Percentiles rank a stretch among this genome's conserved stretches.
Evolutionary conservation across 1,140 invertebrate genomes (phyloP).

Genomic region (Phenacoccus solenopsis): DNA sequence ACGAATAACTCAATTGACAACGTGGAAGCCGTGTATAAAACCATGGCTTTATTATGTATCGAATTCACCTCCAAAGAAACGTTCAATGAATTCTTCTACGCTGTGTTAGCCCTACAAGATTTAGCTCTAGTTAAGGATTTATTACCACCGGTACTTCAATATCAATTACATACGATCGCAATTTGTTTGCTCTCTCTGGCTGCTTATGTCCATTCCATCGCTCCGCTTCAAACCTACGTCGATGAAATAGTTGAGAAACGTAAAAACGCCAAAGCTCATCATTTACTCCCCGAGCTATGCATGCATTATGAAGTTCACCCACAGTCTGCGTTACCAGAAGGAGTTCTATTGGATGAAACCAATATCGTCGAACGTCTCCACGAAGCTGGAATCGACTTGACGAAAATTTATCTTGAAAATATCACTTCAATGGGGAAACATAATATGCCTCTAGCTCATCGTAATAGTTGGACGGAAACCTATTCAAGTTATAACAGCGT

Average conservation of each 20-base stretch:
- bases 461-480: conserved; percentile 66
- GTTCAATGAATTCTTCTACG: conserved; percentile 68
- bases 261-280: conserved; percentile 43
- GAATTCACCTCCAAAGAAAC: conserved; percentile 83
- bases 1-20: conserved; percentile 70
- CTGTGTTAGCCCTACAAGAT: conserved; percentile 58
- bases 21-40: conserved; percentile 83
- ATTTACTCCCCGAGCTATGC: conserved; percentile 53
- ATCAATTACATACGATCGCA: conserved; percentile 66
- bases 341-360: conserved; percentile 56
- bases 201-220: conserved; percentile 52
- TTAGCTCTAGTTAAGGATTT: conserved; percentile 56
- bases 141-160: conserved; percentile 57
- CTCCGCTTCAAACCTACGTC: conserved; percentile 53
- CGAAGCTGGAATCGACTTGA: conserved; percentile 53
- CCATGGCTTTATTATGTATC: conserved; percentile 72
- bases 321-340: conserved; percentile 33
- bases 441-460: conserved; percentile 19
- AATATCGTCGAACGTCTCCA: conserved; percentile 54
- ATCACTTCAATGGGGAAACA: background rate
- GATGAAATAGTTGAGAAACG: conserved; percentile 52
- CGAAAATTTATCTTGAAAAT: conserved; percentile 30
- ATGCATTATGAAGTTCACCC: conserved; percentile 40
- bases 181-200: conserved; percentile 61
- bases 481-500: conserved; percentile 37